phyloP scores from a whole-genome alignment of 1,140 invertebrate species.

The Scaptomyza graminum region DNA sequence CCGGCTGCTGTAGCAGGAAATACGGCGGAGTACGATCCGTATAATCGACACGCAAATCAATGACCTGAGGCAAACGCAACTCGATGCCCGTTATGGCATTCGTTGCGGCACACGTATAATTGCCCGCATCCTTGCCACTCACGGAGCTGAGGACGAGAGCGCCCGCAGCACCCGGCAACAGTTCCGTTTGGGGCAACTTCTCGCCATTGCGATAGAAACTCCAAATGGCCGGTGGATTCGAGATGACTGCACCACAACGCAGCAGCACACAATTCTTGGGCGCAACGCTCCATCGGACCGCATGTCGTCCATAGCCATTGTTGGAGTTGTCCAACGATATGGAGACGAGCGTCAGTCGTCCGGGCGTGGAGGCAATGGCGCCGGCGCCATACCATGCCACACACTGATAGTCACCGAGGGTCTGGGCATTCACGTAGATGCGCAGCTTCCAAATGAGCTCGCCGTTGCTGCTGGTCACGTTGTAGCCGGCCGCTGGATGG shows the following conservation, averaged over 20 bases:
- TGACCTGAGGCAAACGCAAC: slow-evolving; percentile 82
- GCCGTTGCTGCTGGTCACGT: slow-evolving; percentile 70
- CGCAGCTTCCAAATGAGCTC: slow-evolving; percentile 83
- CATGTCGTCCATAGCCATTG: slow-evolving; percentile 50
- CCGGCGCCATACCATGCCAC: slow-evolving; percentile 91
- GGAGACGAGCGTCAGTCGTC: slow-evolving; percentile 89
- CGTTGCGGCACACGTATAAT: slow-evolving; percentile 86
- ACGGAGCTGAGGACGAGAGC: slow-evolving; percentile 86
- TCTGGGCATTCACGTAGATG: slow-evolving; percentile 85
- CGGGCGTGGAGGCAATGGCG: slow-evolving; percentile 90
- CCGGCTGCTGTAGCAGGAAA: slow-evolving; percentile 85
- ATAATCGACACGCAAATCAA: slow-evolving; percentile 84
- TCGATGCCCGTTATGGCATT: slow-evolving; percentile 85
- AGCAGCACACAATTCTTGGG: slow-evolving; percentile 79
- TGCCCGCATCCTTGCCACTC: slow-evolving; percentile 84
- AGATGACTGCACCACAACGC: slow-evolving; percentile 73
- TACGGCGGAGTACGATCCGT: slow-evolving; percentile 83
- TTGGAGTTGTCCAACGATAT: slow-evolving; percentile 70
- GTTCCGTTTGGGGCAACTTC: slow-evolving; percentile 68
- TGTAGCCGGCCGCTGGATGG: slow-evolving; percentile 55
- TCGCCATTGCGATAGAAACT: slow-evolving; percentile 81
- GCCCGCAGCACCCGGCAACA: slow-evolving; percentile 76
- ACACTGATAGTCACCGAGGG: slow-evolving; percentile 89
- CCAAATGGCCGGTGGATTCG: slow-evolving; percentile 80
- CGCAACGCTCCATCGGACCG: slow-evolving; percentile 74